phyloP scores from a whole-genome alignment of 2,113 vertebrate species.

The Motacilla tschutschensis region DNA sequence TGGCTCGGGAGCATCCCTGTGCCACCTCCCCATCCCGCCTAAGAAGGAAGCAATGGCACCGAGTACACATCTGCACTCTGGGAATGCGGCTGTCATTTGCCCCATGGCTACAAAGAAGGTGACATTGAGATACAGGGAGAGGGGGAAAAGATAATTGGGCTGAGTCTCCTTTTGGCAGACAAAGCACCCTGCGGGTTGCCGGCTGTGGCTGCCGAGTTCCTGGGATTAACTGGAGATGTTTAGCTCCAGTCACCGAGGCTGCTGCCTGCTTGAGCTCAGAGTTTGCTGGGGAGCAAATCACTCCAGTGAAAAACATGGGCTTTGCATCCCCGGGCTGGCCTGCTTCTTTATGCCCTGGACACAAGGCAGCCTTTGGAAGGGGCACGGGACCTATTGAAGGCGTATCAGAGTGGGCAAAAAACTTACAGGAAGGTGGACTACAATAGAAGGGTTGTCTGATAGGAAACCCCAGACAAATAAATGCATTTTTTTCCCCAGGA shows the following conservation, averaged over 20 bases:
- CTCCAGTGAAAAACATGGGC: not conserved
- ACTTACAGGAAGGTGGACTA: slow-evolving; percentile 41
- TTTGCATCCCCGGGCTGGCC: not conserved
- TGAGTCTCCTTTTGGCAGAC: slow-evolving; percentile 14
- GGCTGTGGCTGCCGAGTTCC: not conserved
- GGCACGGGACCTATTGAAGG: not conserved
- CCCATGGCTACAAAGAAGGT: slow-evolving; percentile 5
- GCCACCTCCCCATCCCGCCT: not conserved
- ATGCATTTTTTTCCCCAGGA: slow-evolving; percentile 50
- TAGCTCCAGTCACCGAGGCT: accelerated
- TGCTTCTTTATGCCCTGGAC: not conserved
- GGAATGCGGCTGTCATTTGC: not conserved
- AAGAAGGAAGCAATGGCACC: accelerated
- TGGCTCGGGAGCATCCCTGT: not conserved
- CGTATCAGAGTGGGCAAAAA: not conserved
- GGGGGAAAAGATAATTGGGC: slow-evolving; percentile 3
- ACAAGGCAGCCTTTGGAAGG: not conserved
- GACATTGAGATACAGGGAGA: slow-evolving; percentile 40
- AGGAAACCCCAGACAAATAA: slow-evolving; percentile 30
- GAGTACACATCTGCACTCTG: not conserved
- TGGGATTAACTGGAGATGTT: not conserved
- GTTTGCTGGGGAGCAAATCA: not conserved
- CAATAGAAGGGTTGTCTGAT: slow-evolving; percentile 40
- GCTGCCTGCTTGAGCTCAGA: not conserved
- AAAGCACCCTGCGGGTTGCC: not conserved